phyloP scores from a whole-genome alignment of 1,140 invertebrate species.

The Conopomorpha cramerella region DNA sequence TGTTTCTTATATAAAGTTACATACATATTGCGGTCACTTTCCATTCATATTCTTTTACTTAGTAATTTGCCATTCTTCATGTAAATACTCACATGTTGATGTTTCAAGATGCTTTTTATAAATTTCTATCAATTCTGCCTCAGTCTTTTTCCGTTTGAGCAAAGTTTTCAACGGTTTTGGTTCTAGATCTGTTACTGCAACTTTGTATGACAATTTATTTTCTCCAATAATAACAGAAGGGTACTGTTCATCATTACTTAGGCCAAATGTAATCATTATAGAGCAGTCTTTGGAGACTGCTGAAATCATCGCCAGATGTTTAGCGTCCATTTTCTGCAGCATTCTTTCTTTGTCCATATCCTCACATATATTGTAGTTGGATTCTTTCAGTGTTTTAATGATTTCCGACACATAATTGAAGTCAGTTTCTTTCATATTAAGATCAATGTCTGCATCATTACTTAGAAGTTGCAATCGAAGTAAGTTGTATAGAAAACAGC shows the following conservation, averaged over 20 bases:
- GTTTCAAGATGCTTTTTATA: constrained; percentile 14
- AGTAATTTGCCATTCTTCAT: not conserved
- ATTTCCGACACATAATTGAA: constrained; percentile 20
- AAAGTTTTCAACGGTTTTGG: constrained; percentile 34
- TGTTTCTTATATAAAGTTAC: too few relatives aligned
- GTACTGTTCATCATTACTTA: constrained; percentile 10
- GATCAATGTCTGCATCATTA: constrained; percentile 11
- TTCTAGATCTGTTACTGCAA: constrained; percentile 48
- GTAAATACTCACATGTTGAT: constrained; percentile 20
- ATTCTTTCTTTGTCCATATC: constrained; percentile 15
- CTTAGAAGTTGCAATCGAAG: constrained; percentile 33
- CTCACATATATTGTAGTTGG: constrained; percentile 20
- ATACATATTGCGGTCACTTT: too few relatives aligned
- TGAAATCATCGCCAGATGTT: constrained; percentile 32
- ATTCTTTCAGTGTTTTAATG: constrained; percentile 12
- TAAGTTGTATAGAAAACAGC: constrained; percentile 31
- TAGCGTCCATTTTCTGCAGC: constrained; percentile 14
- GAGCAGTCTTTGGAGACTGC: constrained; percentile 52
- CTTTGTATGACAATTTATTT: constrained; percentile 22
- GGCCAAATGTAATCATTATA: constrained; percentile 46
- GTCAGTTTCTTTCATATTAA: constrained; percentile 3
- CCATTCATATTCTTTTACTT: too few relatives aligned
- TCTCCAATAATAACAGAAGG: constrained; percentile 15
- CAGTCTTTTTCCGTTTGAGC: constrained; percentile 25
- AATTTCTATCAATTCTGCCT: constrained; percentile 22